These are phyloP conservation scores for Sphaerophoria taeniata DNA, from an alignment of 2,888 invertebrate species.

Conservation along the genomic window DNA sequence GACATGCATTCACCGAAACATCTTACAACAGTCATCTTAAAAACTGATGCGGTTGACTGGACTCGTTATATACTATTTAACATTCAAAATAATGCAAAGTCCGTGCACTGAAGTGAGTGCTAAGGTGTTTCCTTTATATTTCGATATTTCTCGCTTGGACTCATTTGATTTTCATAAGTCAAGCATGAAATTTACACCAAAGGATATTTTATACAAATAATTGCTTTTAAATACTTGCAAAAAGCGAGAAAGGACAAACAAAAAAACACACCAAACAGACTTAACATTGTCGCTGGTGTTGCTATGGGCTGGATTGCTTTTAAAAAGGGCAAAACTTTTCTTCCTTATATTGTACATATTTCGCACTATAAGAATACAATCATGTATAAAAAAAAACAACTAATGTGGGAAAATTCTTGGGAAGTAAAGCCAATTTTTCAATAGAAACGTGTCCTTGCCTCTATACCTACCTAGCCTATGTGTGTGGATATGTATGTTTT, in stretches of 20 bases:
- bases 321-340: constrained; percentile 39
- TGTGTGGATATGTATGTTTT: constrained; percentile 5
- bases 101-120: constrained; percentile 69
- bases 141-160: constrained; percentile 36
- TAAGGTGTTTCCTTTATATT: constrained; percentile 69
- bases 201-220: constrained; percentile 64
- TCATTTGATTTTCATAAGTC: constrained; percentile 73
- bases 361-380: background rate
- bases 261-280: constrained; percentile 2
- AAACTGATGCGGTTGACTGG: constrained; percentile 29
- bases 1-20: constrained; percentile 28
- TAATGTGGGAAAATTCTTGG: constrained; percentile 73
- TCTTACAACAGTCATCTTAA: constrained; percentile 41
- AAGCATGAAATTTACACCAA: constrained; percentile 74
- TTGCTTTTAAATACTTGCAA: constrained; percentile 44
- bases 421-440: constrained; percentile 70
- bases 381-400: background rate
- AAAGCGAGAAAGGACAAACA: background rate
- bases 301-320: background rate
- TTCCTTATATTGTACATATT: constrained; percentile 3
- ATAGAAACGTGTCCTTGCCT: constrained; percentile 50
- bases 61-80: background rate
- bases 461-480: background rate
- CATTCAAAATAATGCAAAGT: background rate
- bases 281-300: background rate